Evolutionary conservation across 2,797 vertebrate genomes (phyloP).

Genomic region (Fundulus diaphanus): DNA sequence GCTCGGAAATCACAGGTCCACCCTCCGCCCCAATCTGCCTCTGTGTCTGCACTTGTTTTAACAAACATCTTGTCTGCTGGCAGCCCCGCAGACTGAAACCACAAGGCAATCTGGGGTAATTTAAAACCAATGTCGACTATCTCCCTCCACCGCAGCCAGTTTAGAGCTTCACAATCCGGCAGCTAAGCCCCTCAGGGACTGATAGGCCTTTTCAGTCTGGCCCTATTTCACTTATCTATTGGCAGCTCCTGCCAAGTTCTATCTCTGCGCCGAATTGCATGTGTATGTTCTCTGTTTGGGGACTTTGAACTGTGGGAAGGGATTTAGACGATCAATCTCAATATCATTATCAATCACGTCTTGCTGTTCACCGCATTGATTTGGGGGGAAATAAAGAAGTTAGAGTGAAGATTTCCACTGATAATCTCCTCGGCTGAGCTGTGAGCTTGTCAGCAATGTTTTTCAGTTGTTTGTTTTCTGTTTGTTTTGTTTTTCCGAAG

Average conservation of each 20-base stretch:
- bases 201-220: conserved; percentile 84
- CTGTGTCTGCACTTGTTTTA: conserved; percentile 82
- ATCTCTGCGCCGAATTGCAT: conserved; percentile 81
- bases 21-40: conserved; percentile 80
- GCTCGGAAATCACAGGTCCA: conserved; percentile 77
- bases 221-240: conserved; percentile 87
- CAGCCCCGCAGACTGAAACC: conserved; percentile 79
- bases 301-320: conserved; percentile 87
- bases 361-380: conserved; percentile 85
- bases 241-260: conserved; percentile 81
- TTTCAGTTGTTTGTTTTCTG: too few species aligned
- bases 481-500: conserved; percentile 32
- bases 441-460: conserved; percentile 77
- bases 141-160: conserved; percentile 76
- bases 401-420: conserved; percentile 85
- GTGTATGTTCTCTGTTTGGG: conserved; percentile 83
- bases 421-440: conserved; percentile 87
- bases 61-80: conserved; percentile 82
- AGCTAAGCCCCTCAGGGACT: conserved; percentile 82
- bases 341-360: conserved; percentile 90
- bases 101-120: conserved; percentile 88
- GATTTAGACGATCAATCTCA: conserved; percentile 92
- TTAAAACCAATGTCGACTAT: conserved; percentile 83
- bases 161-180: conserved; percentile 82
- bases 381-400: conserved; percentile 85